Conservation (phyloP, 2,888 invertebrate genomes). For the Drosophila kanekoi region DNA sequence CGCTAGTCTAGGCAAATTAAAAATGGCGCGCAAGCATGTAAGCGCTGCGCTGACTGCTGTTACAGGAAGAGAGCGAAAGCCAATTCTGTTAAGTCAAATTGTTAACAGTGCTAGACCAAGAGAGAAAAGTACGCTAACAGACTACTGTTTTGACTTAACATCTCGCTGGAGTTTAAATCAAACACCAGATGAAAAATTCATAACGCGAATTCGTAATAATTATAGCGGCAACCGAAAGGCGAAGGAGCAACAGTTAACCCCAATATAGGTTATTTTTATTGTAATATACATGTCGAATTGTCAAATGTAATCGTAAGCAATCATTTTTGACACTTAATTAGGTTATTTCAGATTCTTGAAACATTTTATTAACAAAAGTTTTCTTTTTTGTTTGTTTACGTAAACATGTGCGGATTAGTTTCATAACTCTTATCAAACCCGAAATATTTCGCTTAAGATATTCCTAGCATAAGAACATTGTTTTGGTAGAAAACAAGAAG, state of each 20-base stretch:
- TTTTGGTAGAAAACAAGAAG: neutral
- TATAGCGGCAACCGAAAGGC: neutral
- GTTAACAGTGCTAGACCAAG: slow-evolving; percentile 33
- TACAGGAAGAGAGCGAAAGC: slow-evolving; percentile 15
- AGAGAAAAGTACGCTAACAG: slow-evolving; percentile 10
- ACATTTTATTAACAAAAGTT: neutral
- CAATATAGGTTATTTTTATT: neutral
- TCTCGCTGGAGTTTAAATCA: slow-evolving; percentile 21
- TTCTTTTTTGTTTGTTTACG: no score
- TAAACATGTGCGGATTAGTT: no score
- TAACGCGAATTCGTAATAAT: slow-evolving; percentile 8
- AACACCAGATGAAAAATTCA: slow-evolving; percentile 28
- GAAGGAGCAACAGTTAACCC: slow-evolving; percentile 6
- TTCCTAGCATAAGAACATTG: neutral
- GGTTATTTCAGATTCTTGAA: neutral
- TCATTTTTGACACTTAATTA: neutral
- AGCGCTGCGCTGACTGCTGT: slow-evolving; percentile 23
- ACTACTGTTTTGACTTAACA: slow-evolving; percentile 11
- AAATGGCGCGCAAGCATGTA: slow-evolving; percentile 29
- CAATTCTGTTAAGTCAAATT: slow-evolving; percentile 13
- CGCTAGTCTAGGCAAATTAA: neutral
- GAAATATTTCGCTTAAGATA: neutral
- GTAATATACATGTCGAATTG: neutral
- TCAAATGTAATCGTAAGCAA: neutral
- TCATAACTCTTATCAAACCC: neutral